phyloP scores from a whole-genome alignment of 2,888 invertebrate species.

The Volucella zonaria region DNA sequence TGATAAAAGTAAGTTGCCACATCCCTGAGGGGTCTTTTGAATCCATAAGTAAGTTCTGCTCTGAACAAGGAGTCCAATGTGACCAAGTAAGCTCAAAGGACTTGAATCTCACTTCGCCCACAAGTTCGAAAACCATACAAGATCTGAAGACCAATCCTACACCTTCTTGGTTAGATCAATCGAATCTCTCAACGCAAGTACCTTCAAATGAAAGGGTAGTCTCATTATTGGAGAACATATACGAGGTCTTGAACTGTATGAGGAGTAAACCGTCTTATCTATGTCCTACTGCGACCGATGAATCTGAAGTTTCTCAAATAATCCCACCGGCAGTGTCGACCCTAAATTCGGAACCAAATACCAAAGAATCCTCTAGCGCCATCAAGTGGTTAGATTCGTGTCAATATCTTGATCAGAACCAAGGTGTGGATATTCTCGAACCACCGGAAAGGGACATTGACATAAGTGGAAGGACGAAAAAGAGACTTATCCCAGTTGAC shows the following conservation, averaged over 20 bases:
- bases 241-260: constrained; percentile 32
- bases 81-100: neutral
- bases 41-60: neutral
- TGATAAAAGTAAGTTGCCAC: neutral
- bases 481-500: constrained; percentile 53
- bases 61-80: neutral
- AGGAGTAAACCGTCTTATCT: constrained; percentile 17
- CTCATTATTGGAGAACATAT: constrained; percentile 43
- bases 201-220: constrained; percentile 5
- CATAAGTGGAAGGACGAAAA: neutral
- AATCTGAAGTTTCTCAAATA: neutral
- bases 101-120: no score
- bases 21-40: neutral
- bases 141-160: no score
- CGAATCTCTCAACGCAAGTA: neutral
- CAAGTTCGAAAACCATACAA: no score
- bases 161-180: no score
- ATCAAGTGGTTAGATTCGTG: neutral
- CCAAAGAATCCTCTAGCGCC: constrained; percentile 9
- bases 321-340: neutral
- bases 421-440: constrained; percentile 15
- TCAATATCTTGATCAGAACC: neutral
- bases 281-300: neutral
- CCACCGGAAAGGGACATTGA: constrained; percentile 56
- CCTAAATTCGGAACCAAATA: neutral